Conservation (phyloP, 2,888 invertebrate genomes). For the Argynnis bischoffii region DNA sequence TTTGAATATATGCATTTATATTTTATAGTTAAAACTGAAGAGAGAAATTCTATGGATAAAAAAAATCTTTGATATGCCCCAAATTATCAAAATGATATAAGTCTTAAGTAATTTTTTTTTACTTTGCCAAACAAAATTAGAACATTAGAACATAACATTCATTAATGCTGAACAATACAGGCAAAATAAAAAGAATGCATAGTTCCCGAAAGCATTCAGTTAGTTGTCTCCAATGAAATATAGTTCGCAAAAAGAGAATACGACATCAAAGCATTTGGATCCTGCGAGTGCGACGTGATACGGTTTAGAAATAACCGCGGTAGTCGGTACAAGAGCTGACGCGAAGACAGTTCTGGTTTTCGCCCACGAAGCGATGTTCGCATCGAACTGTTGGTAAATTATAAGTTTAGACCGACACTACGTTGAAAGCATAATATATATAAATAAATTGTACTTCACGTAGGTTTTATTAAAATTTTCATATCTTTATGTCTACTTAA, state of each 20-base stretch:
- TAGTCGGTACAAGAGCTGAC: constrained; percentile 54
- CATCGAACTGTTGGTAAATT: constrained; percentile 74
- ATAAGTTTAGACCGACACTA: constrained; percentile 46
- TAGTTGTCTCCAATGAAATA: constrained; percentile 66
- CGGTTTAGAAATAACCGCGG: constrained; percentile 73
- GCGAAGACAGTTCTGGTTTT: constrained; percentile 54
- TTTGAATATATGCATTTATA: too few species aligned
- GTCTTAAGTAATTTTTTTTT: too few species aligned
- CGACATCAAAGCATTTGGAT: constrained; percentile 77
- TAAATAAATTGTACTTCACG: constrained; percentile 2
- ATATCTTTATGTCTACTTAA: neutral
- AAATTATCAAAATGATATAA: too few species aligned
- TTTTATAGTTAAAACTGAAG: too few species aligned
- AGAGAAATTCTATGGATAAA: too few species aligned
- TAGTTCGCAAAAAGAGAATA: constrained; percentile 78
- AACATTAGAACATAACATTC: constrained; percentile 31
- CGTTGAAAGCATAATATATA: neutral
- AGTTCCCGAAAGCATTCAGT: constrained; percentile 75
- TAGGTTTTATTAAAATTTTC: neutral
- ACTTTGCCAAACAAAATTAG: neutral
- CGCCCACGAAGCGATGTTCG: constrained; percentile 65
- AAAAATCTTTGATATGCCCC: too few species aligned
- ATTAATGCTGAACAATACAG: constrained; percentile 42
- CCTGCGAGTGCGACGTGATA: constrained; percentile 72
- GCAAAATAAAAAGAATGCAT: constrained; percentile 51